Conservation (phyloP, 2,113 vertebrate species). For the Donacobius atricapilla region DNA sequence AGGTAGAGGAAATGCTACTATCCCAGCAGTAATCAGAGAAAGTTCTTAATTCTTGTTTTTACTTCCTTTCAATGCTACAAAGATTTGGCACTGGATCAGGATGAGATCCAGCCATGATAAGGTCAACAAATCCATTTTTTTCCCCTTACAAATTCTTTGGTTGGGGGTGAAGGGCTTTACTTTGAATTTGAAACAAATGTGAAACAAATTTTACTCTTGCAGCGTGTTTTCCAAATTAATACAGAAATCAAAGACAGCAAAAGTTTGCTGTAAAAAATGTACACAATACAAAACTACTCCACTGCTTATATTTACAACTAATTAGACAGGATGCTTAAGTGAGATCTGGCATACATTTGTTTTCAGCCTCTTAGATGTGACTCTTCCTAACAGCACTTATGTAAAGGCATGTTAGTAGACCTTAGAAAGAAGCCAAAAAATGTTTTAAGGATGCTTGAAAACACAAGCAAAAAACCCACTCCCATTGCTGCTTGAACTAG, state of each 20-base stretch:
- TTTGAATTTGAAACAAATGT: conserved; percentile 33
- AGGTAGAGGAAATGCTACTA: conserved; percentile 1
- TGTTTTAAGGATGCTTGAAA: not conserved
- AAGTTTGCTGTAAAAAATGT: not conserved
- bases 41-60: conserved; percentile 42
- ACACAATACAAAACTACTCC: not conserved
- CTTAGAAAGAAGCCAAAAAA: not conserved
- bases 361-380: not conserved
- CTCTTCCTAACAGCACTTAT: not conserved
- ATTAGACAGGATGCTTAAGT: not conserved
- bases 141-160: not conserved
- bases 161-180: not conserved
- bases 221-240: conserved; percentile 6
- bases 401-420: not conserved
- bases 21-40: conserved; percentile 26
- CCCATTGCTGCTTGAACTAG: not conserved
- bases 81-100: not conserved
- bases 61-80: conserved; percentile 26
- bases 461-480: accelerated
- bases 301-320: not conserved
- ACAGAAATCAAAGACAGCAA: conserved; percentile 17
- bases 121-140: not conserved
- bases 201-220: conserved; percentile 18
- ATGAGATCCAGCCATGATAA: conserved; percentile 34
- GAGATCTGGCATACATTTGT: not conserved